These are phyloP conservation scores for Galago senegalensis DNA, from an alignment of 2,797 vertebrate species.

Conservation along the genomic window DNA sequence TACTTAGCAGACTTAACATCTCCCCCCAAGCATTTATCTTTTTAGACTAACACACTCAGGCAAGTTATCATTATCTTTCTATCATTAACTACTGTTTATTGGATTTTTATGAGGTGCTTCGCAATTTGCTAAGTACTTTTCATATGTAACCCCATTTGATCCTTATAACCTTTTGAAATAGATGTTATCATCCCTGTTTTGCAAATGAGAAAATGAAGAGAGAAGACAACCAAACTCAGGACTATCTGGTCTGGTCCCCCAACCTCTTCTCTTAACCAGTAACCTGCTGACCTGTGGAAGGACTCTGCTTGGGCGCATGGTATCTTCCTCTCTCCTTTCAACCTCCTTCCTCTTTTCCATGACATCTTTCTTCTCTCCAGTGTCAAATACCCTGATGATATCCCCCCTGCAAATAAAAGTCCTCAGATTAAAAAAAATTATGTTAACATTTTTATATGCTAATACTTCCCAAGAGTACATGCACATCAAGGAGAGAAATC, in stretches of 20 bases:
- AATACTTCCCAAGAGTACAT: neutral
- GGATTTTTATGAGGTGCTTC: neutral
- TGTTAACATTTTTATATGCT: neutral
- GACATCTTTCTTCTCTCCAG: neutral
- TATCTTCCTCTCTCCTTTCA: neutral
- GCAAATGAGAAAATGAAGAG: neutral
- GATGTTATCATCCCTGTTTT: neutral
- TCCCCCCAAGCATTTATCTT: neutral
- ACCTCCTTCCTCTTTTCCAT: neutral
- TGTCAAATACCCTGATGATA: neutral
- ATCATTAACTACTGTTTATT: neutral
- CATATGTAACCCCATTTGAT: neutral
- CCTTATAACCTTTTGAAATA: slow-evolving; percentile 31
- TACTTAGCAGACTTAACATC: neutral
- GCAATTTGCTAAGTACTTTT: neutral
- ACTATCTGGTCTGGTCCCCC: neutral
- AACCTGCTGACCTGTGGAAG: no score
- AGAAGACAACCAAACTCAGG: neutral
- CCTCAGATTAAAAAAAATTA: neutral
- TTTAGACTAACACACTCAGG: neutral
- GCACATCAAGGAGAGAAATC: slow-evolving; percentile 15
- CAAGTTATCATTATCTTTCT: neutral
- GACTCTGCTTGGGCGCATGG: neutral
- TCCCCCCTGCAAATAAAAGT: neutral
- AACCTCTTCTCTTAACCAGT: neutral